These are phyloP conservation scores for Epinephelus cyanopodus DNA, from an alignment of 2,113 vertebrate genomes.

Conservation along the genomic window DNA sequence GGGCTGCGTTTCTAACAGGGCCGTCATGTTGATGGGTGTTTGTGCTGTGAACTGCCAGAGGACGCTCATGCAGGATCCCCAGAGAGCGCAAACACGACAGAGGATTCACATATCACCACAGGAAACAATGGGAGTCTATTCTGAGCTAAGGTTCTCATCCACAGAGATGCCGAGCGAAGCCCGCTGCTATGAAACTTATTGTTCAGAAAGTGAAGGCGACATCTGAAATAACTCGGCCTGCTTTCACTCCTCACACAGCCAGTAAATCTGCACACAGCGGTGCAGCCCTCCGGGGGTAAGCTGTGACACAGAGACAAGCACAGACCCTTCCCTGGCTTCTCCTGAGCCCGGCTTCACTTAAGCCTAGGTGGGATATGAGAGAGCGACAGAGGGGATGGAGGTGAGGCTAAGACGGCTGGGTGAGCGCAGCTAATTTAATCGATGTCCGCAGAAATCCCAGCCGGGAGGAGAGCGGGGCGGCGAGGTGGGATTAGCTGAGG, in stretches of 20 bases:
- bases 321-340: not conserved
- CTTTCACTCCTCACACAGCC: conserved; percentile 9
- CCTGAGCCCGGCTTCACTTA: conserved; percentile 1
- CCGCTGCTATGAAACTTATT: conserved; percentile 14
- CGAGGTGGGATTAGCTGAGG: conserved; percentile 37
- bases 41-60: conserved; percentile 37
- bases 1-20: conserved; percentile 24
- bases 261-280: not conserved
- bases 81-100: not conserved
- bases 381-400: conserved; percentile 2
- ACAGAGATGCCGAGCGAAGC: not conserved
- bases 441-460: conserved; percentile 54
- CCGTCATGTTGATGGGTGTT: conserved; percentile 35
- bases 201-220: conserved; percentile 22
- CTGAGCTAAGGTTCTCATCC: conserved; percentile 20
- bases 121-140: conserved; percentile 53
- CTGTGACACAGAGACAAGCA: not conserved
- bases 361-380: conserved; percentile 8
- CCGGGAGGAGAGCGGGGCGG: conserved; percentile 3
- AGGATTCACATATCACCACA: not conserved
- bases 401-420: conserved; percentile 23
- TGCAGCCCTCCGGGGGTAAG: not conserved
- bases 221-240: not conserved
- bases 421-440: conserved; percentile 45
- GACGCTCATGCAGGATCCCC: conserved; percentile 20